Evolutionary conservation across 2,113 vertebrate species (phyloP).

Genomic region (Erythrocercus mccallii): DNA sequence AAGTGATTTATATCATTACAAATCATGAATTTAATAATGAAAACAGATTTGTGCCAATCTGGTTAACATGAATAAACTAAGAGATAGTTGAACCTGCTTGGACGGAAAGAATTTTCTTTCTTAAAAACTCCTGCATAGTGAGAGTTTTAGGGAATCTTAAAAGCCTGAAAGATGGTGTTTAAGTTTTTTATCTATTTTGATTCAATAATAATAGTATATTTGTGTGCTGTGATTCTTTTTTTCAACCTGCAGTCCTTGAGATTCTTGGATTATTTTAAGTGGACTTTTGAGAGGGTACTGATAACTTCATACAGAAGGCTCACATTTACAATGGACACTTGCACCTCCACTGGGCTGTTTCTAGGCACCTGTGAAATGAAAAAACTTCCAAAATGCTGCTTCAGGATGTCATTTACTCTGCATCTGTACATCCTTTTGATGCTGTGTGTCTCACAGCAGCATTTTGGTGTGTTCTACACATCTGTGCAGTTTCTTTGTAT

Average conservation of each 20-base stretch:
- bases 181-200: neutral
- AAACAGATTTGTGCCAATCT: neutral
- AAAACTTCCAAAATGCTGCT: neutral
- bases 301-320: neutral
- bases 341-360: neutral
- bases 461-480: neutral
- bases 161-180: neutral
- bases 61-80: neutral
- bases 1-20: neutral
- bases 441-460: neutral
- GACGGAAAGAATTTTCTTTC: neutral
- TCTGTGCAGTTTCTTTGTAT: neutral
- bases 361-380: neutral
- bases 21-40: neutral
- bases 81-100: neutral
- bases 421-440: neutral
- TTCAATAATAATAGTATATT: neutral
- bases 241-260: neutral
- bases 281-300: neutral
- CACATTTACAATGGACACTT: neutral
- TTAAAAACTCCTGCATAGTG: neutral
- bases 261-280: neutral
- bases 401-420: neutral
- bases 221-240: neutral
- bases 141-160: neutral